Evolutionary conservation across 2,113 vertebrate species (phyloP).

Genomic region (Lagopus muta): DNA sequence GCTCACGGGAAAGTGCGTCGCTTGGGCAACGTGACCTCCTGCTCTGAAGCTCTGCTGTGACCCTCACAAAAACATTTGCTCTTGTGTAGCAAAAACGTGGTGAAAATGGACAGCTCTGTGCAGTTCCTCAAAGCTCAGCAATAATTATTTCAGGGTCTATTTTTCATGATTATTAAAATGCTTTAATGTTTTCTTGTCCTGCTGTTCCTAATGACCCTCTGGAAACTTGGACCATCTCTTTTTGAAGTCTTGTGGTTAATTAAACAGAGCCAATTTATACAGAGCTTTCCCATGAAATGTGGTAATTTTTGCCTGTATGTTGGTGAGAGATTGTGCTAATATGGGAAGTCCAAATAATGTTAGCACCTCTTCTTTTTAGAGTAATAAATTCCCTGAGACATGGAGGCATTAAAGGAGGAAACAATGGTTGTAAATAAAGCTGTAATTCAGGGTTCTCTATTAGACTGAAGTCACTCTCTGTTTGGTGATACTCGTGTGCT

Average conservation of each 20-base stretch:
- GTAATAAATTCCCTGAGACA: background rate
- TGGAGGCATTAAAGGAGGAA: background rate
- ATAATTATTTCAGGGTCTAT: background rate
- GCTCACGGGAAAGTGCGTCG: rapidly evolving
- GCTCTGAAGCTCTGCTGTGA: background rate
- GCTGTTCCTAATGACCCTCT: constrained; percentile 42
- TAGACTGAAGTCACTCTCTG: background rate
- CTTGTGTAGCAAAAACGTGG: background rate
- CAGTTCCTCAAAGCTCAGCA: background rate
- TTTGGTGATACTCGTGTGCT: background rate
- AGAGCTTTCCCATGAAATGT: background rate
- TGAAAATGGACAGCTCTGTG: background rate
- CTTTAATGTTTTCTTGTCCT: constrained; percentile 23
- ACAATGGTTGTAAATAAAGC: background rate
- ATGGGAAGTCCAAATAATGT: background rate
- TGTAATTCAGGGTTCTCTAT: background rate
- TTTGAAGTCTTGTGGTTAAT: constrained; percentile 47
- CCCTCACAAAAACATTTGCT: background rate
- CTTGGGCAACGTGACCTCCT: rapidly evolving
- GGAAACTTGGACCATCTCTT: constrained; percentile 16
- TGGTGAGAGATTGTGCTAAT: background rate
- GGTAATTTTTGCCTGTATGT: background rate
- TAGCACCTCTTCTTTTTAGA: background rate
- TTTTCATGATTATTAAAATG: constrained; percentile 22
- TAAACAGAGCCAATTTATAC: background rate